Evolutionary conservation across 2,797 vertebrate species (phyloP).

Genomic region (Uromys caudimaculatus): DNA sequence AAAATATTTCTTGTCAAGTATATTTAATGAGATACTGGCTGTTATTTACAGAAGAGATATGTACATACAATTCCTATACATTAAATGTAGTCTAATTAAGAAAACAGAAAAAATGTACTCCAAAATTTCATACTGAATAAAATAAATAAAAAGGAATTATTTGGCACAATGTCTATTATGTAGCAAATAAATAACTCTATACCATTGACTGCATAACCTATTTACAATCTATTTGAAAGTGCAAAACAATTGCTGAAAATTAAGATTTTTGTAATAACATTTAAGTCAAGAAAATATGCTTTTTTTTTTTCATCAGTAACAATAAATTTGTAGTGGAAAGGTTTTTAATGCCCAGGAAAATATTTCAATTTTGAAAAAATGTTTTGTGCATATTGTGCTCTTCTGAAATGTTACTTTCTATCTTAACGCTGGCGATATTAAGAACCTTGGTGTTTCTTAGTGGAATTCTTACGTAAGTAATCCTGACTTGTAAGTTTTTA

Average conservation of each 20-base stretch:
- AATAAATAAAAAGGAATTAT: conserved; percentile 92
- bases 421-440: conserved; percentile 78
- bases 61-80: conserved; percentile 85
- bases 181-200: conserved; percentile 88
- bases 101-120: conserved; percentile 86
- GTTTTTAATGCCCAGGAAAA: conserved; percentile 87
- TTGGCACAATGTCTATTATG: conserved; percentile 90
- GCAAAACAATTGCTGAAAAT: conserved; percentile 87
- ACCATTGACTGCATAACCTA: conserved; percentile 83
- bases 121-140: conserved; percentile 91
- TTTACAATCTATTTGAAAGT: conserved; percentile 91
- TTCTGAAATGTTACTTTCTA: conserved; percentile 84
- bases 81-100: conserved; percentile 87
- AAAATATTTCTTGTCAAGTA: conserved; percentile 81
- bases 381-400: conserved; percentile 90
- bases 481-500: conserved; percentile 80
- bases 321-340: conserved; percentile 83
- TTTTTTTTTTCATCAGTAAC: conserved; percentile 78
- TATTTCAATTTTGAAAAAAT: conserved; percentile 84
- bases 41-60: conserved; percentile 88
- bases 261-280: conserved; percentile 83
- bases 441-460: conserved; percentile 75
- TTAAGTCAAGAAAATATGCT: conserved; percentile 84
- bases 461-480: conserved; percentile 81
- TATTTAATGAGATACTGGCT: conserved; percentile 87